Evolutionary conservation across 2,797 vertebrate species (phyloP), one percentile per base, ranked within the genome.

Genomic region (Acomys russatus): DNA sequence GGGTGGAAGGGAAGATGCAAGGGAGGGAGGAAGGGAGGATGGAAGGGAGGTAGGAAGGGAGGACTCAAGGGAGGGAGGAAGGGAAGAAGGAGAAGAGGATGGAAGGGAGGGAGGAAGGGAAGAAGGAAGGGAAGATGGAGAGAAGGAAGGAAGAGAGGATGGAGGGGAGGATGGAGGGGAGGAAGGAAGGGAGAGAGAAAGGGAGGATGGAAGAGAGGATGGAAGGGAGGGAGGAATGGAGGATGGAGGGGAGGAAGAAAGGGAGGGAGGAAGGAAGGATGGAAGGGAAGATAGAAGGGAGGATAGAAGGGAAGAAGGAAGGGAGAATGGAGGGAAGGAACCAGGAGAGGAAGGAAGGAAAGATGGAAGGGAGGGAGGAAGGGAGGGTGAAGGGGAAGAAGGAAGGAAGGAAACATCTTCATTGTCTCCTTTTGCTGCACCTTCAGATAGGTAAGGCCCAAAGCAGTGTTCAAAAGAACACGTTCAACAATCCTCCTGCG

Each of bases 291-390:
- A n/a, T n/a, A n/a, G n/a, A n/a, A n/a, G n/a, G n/a, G 44, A 44
- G 44, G 4, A n/a, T n/a, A n/a, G n/a, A n/a, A n/a, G n/a, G n/a
- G 44, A 44, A 4, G 4, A 44, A 44, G 44, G 44, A 44, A 44
- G 44, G 3, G 23, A 33, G 23, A 7, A 18, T 12, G 74, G 25
- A n/a, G 15, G 74, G 2, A 5, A 51, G 74, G 14, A 12, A 76
- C 9, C 11, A 5, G 33, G 76, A 15, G 28, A 33, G 30, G 33
- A 12, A 68, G 66, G 30, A 28, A 30, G 15, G 14, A 1, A 14
- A 6, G 12, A 4, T 2, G 23, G 23, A 3, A 51, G 4, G 12
- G 0, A 25, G 12, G 15, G 6, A 56, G 30, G 51, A 0, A 54
- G 28, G 4, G 18, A 78, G 49, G 15, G 3, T 54, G 28, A 8